Conservation (phyloP, 2,888 invertebrate species). For the Limnephilus lunatus region DNA sequence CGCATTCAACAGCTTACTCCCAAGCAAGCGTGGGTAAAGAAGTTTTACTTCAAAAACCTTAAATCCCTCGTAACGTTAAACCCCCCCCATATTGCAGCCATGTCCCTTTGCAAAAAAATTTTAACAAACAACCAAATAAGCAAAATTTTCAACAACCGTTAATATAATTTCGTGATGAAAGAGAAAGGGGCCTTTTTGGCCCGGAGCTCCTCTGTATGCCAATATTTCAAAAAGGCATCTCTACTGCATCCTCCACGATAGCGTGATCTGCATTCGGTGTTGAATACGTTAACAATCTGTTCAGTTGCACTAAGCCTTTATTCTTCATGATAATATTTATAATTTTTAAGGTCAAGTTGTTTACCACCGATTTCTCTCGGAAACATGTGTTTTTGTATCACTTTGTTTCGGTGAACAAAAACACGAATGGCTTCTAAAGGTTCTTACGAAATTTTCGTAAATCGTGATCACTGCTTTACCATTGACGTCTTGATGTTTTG, state of each 20-base stretch:
- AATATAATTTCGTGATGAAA: too few relatives aligned
- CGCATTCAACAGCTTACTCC: too few relatives aligned
- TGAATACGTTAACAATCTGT: background rate
- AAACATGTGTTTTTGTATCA: background rate
- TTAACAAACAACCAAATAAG: too few relatives aligned
- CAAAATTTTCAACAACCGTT: too few relatives aligned
- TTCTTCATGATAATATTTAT: background rate
- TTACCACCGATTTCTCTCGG: background rate
- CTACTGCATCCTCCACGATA: background rate
- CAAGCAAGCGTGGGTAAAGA: too few relatives aligned
- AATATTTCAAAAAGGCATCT: too few relatives aligned
- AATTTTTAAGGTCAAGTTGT: constrained; percentile 22
- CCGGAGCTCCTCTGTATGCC: too few relatives aligned
- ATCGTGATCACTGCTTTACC: background rate
- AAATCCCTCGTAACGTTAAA: too few relatives aligned
- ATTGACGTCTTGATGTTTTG: background rate
- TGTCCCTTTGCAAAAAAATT: too few relatives aligned
- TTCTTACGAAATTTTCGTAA: background rate
- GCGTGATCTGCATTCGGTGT: background rate
- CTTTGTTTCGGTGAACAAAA: background rate
- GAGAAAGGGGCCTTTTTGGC: too few relatives aligned
- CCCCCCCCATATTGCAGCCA: too few relatives aligned
- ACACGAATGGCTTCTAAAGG: background rate
- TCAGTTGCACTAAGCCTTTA: background rate
- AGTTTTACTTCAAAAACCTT: too few relatives aligned